phyloP scores from a whole-genome alignment of 1,140 invertebrate species.

The Homalodisca vitripennis region DNA sequence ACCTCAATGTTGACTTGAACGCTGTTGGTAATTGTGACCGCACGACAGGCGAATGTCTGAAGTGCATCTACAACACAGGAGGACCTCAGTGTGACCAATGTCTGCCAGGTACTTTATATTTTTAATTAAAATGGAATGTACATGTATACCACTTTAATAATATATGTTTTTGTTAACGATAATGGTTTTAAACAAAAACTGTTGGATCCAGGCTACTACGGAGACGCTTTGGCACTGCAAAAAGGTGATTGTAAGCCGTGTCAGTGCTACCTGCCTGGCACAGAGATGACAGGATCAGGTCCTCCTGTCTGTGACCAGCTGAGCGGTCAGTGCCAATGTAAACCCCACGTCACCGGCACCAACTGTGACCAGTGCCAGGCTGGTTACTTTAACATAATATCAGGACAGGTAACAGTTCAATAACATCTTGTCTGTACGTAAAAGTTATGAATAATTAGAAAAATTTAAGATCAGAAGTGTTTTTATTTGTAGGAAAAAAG shows the following conservation, averaged over 20 bases:
- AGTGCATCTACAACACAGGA: slow-evolving; percentile 96
- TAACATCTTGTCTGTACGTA: no score
- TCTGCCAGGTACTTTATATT: slow-evolving; percentile 63
- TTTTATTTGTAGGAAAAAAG: no score
- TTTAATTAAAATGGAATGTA: background rate
- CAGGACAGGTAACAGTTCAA: slow-evolving; percentile 58
- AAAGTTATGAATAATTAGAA: no score
- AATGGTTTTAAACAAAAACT: no score
- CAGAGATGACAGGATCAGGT: slow-evolving; percentile 65
- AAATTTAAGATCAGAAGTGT: no score
- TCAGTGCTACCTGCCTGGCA: slow-evolving; percentile 79
- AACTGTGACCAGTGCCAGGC: slow-evolving; percentile 88
- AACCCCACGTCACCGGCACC: slow-evolving; percentile 78
- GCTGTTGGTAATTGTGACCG: slow-evolving; percentile 92
- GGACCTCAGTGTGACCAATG: slow-evolving; percentile 89
- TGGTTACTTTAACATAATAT: slow-evolving; percentile 80
- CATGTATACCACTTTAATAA: no score
- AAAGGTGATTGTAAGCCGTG: slow-evolving; percentile 92
- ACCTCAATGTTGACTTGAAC: slow-evolving; percentile 93
- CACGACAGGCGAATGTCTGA: slow-evolving; percentile 91
- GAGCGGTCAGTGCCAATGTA: slow-evolving; percentile 83
- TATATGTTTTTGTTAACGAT: no score
- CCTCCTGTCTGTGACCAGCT: slow-evolving; percentile 76
- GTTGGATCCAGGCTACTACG: slow-evolving; percentile 81
- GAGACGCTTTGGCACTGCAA: slow-evolving; percentile 79